Evolutionary conservation across 1,140 invertebrate genomes (phyloP).

Genomic region (Carposina sasakii): DNA sequence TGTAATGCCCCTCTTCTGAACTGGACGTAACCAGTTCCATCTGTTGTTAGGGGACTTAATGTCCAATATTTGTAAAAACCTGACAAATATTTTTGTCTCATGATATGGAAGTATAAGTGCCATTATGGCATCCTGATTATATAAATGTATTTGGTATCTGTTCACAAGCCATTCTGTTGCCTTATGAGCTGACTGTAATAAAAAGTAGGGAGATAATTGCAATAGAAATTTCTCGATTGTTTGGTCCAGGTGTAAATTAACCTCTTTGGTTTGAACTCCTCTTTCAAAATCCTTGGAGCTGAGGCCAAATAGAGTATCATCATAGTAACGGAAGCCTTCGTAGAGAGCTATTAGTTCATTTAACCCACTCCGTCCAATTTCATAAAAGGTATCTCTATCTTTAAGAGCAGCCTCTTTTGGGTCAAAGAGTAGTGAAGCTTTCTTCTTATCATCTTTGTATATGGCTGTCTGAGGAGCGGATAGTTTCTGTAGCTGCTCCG

Average conservation of each 20-base stretch:
- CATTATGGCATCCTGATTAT: conserved; percentile 87
- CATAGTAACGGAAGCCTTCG: conserved; percentile 81
- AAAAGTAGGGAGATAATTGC: conserved; percentile 89
- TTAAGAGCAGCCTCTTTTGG: conserved; percentile 90
- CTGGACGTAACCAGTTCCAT: conserved; percentile 84
- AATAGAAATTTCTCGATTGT: conserved; percentile 87
- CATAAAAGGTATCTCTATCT: conserved; percentile 86
- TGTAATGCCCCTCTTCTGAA: conserved; percentile 83
- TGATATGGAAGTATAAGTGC: conserved; percentile 91
- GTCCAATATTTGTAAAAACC: conserved; percentile 84
- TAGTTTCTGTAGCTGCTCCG: conserved; percentile 86
- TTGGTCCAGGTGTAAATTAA: conserved; percentile 84
- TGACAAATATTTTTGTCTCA: conserved; percentile 90
- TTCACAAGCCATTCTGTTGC: conserved; percentile 94
- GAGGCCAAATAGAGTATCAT: conserved; percentile 83
- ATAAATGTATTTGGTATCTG: conserved; percentile 90
- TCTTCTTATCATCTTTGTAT: conserved; percentile 79
- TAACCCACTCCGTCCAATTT: conserved; percentile 88
- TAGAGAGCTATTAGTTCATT: conserved; percentile 85
- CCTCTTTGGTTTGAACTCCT: conserved; percentile 80
- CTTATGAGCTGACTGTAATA: conserved; percentile 88
- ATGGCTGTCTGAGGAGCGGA: conserved; percentile 84
- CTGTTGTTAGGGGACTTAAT: conserved; percentile 75
- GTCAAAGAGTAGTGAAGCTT: conserved; percentile 89
- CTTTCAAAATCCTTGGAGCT: conserved; percentile 85